Base-by-base conservation (phyloP, 2,888 invertebrate species). In the Harpalus rubripes region DNA sequence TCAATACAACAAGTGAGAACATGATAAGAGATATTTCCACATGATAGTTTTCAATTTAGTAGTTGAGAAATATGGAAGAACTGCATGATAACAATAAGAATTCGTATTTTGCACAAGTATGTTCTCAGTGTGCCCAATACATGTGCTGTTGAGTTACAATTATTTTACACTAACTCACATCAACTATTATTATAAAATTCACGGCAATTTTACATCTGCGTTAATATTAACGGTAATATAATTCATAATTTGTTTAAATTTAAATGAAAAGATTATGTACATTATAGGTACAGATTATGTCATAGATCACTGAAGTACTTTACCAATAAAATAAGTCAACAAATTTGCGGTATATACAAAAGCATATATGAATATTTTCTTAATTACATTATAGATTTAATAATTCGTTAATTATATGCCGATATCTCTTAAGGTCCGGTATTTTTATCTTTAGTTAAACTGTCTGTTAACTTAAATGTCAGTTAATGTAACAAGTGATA, bases 181-280 rank as follows among this genome's bases (percentile, higher is more conserved):
- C 83, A 83, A 74, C 59, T 61, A 76, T 58, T 32, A 83, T 83
- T 63, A 74, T 18, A 74, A 74, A 74, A 74, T 74, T 44, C 72
- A 74, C 72, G 72, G 68, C 44, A 44, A 74, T 74, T 74, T 74
- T 68, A 39, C 26, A 68, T 68, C n/a, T 68, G 68, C 65, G n/a
- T 65, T 72, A 72, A 72, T 74, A 74, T 74, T 68, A 74, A 74
- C 72, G 44, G 44, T 74, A 74, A 74, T 68, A 68, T 74, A 74
- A 74, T 44, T 32, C 32, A 68, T 68, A 68, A 41, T 74, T 74
- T 74, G 41, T 74, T 41, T 72, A n/a, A 68, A 26, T 41, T 74
- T 52, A 44, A 74, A 41, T 18, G 72, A 72, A 18, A 18, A 18
- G 41, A 44, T 8, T 74, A 74, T 74, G 72, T 74, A 74, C 72